These are phyloP conservation scores for Styela plicata DNA, from an alignment of 23 tunicate genomes.

Conservation along the genomic window DNA sequence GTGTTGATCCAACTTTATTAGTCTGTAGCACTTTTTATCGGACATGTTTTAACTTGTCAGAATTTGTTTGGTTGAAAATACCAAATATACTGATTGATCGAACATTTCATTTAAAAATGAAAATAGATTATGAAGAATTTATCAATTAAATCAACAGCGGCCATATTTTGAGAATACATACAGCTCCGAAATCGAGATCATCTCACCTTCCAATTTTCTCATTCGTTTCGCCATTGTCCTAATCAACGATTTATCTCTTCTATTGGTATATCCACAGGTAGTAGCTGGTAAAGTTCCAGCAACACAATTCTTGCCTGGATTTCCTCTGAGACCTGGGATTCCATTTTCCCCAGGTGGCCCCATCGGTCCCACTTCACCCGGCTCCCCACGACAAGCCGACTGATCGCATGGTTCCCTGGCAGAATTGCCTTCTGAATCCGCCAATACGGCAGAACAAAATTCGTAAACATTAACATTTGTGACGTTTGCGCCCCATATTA, in stretches of 20 bases:
- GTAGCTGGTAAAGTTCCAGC: no score
- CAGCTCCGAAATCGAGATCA: no score
- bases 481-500: neutral
- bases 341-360: neutral
- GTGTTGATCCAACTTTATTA: no score
- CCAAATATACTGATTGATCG: no score
- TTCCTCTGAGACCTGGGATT: neutral
- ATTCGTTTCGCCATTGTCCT: neutral
- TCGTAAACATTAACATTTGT: neutral
- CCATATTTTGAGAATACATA: no score
- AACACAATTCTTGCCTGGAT: neutral
- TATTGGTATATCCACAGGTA: no score
- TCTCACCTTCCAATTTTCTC: neutral
- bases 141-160: no score
- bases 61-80: no score
- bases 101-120: no score
- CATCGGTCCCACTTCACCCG: neutral
- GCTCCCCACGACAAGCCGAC: neutral
- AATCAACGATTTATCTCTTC: neutral
- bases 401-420: neutral
- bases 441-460: neutral
- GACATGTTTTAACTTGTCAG: no score
- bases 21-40: no score
- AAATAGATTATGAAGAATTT: no score
- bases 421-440: neutral